phyloP scores from a whole-genome alignment of 2,113 vertebrate genomes.

The Macheiramphus alcinus region DNA sequence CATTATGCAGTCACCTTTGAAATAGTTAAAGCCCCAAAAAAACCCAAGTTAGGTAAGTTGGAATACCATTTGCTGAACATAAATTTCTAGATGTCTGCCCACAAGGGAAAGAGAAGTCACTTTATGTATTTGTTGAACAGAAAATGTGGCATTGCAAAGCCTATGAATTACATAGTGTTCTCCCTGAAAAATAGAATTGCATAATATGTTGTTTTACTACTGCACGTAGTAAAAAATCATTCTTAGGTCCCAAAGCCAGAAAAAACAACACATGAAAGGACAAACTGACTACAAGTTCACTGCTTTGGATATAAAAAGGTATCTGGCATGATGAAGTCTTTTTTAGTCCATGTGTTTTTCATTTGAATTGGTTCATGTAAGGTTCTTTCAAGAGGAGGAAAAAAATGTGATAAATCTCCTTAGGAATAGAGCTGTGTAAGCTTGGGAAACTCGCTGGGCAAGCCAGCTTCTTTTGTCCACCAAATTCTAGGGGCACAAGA shows the following conservation, averaged over 20 bases:
- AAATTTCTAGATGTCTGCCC: slow-evolving; percentile 42
- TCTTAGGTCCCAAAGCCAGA: slow-evolving; percentile 66
- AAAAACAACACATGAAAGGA: slow-evolving; percentile 73
- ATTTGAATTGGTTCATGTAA: slow-evolving; percentile 76
- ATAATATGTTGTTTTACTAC: slow-evolving; percentile 77
- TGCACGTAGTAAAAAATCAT: slow-evolving; percentile 74
- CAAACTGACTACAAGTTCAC: slow-evolving; percentile 72
- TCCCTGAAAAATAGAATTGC: slow-evolving; percentile 71
- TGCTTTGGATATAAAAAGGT: slow-evolving; percentile 70
- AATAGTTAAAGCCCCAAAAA: background rate
- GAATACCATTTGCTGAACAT: slow-evolving; percentile 9
- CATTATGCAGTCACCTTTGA: background rate
- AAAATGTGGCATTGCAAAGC: slow-evolving; percentile 52
- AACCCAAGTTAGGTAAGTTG: background rate
- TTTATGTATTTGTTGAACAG: slow-evolving; percentile 48
- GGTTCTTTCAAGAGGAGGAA: slow-evolving; percentile 68
- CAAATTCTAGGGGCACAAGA: slow-evolving; percentile 57
- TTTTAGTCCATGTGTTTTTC: slow-evolving; percentile 72
- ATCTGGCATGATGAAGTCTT: slow-evolving; percentile 60
- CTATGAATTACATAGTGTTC: slow-evolving; percentile 73
- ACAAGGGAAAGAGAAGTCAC: slow-evolving; percentile 24
- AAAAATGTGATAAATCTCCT: slow-evolving; percentile 65
- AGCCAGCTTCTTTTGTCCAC: slow-evolving; percentile 43
- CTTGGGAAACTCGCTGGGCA: slow-evolving; percentile 53
- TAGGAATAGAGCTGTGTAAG: slow-evolving; percentile 48